Base-by-base conservation (phyloP, 2,113 vertebrate species). In the Echinops telfairi region DNA sequence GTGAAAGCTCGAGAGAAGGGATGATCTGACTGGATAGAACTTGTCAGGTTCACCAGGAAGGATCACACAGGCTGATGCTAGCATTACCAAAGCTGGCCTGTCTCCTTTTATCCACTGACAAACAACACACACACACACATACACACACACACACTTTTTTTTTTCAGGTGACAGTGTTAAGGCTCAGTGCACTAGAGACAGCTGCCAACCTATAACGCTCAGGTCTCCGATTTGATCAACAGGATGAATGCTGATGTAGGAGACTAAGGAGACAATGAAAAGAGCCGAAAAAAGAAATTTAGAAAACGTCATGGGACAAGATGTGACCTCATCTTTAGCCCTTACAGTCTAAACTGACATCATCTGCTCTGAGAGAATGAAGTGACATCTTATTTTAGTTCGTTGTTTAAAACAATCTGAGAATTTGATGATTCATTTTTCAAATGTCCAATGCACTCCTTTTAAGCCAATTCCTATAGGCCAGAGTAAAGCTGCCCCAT, bases 341-440 rank as follows among this genome's bases (percentile, higher is more conserved):
- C 43, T 83, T 57, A 76, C 8, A 81, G 5, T 60, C 9, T 58
- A 68, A 9, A 76, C 6, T 33, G 79, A 20, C 77, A 2, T 75
- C 73, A 40, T 88, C 40, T 82, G 66, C 7, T 71, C 17, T 62
- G 17, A 90, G 0, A 0, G 8, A 89, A 66, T 89, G 31, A 86
- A 7, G 33, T 38, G 58, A 93, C 86, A 15, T 19, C 16, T 81
- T 76, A 62, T 80, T 83, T 84, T 57, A 62, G 58, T 58, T 83
- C n/a, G 90, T 91, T 29, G 77, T 64, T 80, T 86, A 89, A 93
- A 89, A 75, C 60, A 19, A 22, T n/a, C 22, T 68, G 83, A 12
- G 25, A 71, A 7, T 64, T 81, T 31, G 1, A 68, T 40, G 15
- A 47, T 38, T 66, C 89, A 33, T 83, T 53, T 40, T 47, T 29